Conservation (phyloP, 2,888 invertebrate genomes). For the Nomada fabriciana region DNA sequence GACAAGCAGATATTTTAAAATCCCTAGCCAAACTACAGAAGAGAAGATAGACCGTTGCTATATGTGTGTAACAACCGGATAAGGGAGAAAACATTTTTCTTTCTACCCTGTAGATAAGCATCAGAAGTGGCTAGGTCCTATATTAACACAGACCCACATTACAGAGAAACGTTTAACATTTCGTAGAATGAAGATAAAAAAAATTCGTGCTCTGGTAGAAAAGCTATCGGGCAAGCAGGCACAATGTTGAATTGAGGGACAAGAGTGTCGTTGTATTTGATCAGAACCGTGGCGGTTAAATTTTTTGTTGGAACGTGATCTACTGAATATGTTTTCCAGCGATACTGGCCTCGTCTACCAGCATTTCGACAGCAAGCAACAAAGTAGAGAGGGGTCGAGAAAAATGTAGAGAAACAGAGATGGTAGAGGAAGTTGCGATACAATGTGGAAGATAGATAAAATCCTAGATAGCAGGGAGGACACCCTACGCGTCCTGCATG, state of each 20-base stretch:
- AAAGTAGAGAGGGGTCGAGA: conserved; percentile 2
- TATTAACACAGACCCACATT: conserved; percentile 16
- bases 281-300: neutral
- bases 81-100: conserved; percentile 12
- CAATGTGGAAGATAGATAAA: conserved; percentile 38
- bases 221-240: neutral
- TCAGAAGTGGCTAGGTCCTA: conserved; percentile 2
- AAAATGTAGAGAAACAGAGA: neutral
- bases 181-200: conserved; percentile 45
- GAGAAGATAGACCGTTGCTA: neutral
- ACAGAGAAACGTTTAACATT: conserved; percentile 21
- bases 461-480: neutral
- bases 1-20: neutral
- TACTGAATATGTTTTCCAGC: conserved; percentile 2
- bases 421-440: neutral
- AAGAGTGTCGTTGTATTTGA: conserved; percentile 19
- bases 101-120: conserved; percentile 13
- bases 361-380: conserved; percentile 3
- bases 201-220: conserved; percentile 14
- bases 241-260: conserved; percentile 51
- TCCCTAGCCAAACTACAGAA: neutral
- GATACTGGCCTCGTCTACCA: neutral
- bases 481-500: neutral
- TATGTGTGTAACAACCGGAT: neutral
- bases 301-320: conserved; percentile 13